phyloP scores from a whole-genome alignment of 2,888 invertebrate genomes.

The Camptogramma bilineatum region DNA sequence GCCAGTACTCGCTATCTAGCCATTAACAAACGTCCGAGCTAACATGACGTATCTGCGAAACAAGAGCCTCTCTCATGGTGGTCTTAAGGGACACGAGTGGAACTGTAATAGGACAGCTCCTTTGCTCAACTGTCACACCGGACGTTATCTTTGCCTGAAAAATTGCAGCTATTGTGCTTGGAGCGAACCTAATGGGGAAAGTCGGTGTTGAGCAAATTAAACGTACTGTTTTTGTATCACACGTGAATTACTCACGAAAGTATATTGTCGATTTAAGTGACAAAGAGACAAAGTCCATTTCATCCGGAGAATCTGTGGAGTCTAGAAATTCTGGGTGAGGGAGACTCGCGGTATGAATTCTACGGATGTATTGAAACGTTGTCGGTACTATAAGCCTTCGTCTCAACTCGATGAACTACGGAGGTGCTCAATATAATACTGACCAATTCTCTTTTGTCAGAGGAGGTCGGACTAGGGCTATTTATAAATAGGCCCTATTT shows the following conservation, averaged over 20 bases:
- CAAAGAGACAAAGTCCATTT: too few species aligned
- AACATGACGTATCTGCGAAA: slow-evolving; percentile 71
- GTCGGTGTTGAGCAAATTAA: slow-evolving; percentile 21
- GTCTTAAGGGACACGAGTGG: slow-evolving; percentile 68
- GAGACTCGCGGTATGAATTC: too few species aligned
- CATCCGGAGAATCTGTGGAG: too few species aligned
- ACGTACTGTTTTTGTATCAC: background rate
- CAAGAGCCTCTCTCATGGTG: slow-evolving; percentile 72
- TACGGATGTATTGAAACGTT: too few species aligned
- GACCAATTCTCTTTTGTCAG: slow-evolving; percentile 35
- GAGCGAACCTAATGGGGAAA: slow-evolving; percentile 50
- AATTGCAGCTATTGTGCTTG: slow-evolving; percentile 75
- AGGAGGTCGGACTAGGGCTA: slow-evolving; percentile 50
- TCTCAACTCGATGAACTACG: too few species aligned
- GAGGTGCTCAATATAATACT: slow-evolving; percentile 17
- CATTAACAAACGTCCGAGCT: slow-evolving; percentile 73
- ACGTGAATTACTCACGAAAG: too few species aligned
- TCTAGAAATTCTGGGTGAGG: too few species aligned
- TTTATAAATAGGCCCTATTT: slow-evolving; percentile 82
- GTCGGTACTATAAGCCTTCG: too few species aligned
- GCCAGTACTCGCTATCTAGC: slow-evolving; percentile 57
- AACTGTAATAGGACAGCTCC: slow-evolving; percentile 77
- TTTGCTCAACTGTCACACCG: slow-evolving; percentile 70
- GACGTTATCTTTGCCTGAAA: slow-evolving; percentile 79
- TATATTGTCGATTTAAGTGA: too few species aligned